Base-by-base conservation (phyloP, 2,888 invertebrate species). In the Cerastis rubricosa region DNA sequence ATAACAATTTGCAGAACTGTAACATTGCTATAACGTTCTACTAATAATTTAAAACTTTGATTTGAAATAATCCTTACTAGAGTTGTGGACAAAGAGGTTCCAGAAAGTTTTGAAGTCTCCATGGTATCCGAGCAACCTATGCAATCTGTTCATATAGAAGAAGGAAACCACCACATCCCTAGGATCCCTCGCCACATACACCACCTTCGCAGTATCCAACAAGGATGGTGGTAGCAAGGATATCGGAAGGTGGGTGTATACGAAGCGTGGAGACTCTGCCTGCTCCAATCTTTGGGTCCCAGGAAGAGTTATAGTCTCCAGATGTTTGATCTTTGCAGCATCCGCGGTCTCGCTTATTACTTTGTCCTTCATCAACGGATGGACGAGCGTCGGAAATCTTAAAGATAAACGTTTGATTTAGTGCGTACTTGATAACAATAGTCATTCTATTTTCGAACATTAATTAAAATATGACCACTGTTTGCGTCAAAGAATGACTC, bases 131-230 rank as follows among this genome's bases (percentile, higher is more conserved):
- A 97, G 97, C 0, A 97, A 97, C 68, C 95, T 95, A 76, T 97
- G 97, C 4, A 97, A 92, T 71, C 97, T 95, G 91, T 97, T 97
- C 73, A 98, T 97, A 90, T 98, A 97, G 90, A 97, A 98, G 91
- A 97, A 98, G 0, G 98, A 98, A 0, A 98, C 98, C 0, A 97
- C 97, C 0, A 98, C 98, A 92, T 98, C 98, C 92, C 98, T 98
- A 0, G 98, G 98, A 94, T 98, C 98, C 78, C 98, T 96, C 0
- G 98, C 98, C 1, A 98, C 97, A 89, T 98, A 98, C 71, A 98
- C 97, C 1, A 98, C 94, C 97, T 98, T 90, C 29, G 93, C 80
- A 86, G 87, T 78, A 51, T 97, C 93, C 83, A 97, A 90, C 8
- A 97, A 91, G 82, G 96, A 94, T 2, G 97, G 97, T 7, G 98